Evolutionary conservation across 2,797 vertebrate species (phyloP).

Genomic region (Gallinago nigripennis): DNA sequence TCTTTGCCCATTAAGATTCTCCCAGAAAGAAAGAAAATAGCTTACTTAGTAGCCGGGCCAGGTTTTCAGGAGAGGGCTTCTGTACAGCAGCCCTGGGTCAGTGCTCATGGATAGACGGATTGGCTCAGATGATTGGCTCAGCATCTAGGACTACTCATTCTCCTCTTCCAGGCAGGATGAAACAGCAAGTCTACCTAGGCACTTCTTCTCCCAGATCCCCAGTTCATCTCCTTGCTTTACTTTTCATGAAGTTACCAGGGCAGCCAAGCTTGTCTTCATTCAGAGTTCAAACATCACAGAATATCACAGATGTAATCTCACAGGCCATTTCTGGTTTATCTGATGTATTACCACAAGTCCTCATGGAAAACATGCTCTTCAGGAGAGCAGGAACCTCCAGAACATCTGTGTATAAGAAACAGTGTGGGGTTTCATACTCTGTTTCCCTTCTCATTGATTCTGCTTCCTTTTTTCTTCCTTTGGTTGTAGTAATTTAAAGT

Average conservation of each 20-base stretch:
- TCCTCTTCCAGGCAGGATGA: not conserved
- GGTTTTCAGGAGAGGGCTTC: conserved; percentile 49
- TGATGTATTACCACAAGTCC: rapidly evolving
- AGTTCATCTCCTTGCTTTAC: not conserved
- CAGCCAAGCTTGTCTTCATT: not conserved
- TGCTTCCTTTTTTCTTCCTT: not conserved
- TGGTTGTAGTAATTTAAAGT: not conserved
- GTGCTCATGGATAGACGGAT: not conserved
- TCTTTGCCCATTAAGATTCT: conserved; percentile 32
- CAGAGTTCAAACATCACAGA: not conserved
- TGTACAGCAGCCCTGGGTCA: conserved; percentile 8
- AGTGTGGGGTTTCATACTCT: not conserved
- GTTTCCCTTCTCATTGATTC: not conserved
- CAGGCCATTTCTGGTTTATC: not conserved
- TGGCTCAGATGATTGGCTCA: not conserved
- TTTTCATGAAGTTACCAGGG: not conserved
- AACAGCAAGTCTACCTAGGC: not conserved
- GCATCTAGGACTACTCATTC: not conserved
- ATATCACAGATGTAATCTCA: not conserved
- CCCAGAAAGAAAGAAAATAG: conserved; percentile 43
- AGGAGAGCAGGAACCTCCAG: not conserved
- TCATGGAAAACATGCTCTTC: not conserved
- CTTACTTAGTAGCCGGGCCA: conserved; percentile 36
- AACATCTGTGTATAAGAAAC: not conserved
- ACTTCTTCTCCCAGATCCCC: not conserved